phyloP scores from a whole-genome alignment of 2,888 invertebrate species.

The Pollenia griseotomentosa region DNA sequence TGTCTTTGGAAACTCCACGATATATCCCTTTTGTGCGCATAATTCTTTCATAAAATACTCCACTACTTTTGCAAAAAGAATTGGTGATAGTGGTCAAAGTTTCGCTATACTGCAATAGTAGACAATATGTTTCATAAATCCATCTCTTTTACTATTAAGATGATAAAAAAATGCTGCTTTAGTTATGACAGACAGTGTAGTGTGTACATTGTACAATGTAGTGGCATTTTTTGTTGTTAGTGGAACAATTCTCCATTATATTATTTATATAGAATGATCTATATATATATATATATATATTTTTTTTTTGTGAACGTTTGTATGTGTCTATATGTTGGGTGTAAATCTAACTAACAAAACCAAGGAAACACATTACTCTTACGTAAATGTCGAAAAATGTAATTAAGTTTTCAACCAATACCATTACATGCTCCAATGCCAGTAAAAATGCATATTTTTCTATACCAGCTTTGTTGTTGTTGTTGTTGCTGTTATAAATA shows the following conservation, averaged over 20 bases:
- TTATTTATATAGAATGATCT: conserved; percentile 23
- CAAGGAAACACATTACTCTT: conserved; percentile 74
- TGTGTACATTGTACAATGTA: background rate
- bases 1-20: no score
- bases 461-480: conserved; percentile 41
- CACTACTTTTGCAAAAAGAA: no score
- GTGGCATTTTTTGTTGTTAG: conserved; percentile 25
- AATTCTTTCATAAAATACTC: no score
- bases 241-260: conserved; percentile 42
- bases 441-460: conserved; percentile 66
- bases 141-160: no score
- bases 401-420: conserved; percentile 75
- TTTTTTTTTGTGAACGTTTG: background rate
- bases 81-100: no score
- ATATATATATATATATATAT: background rate
- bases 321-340: conserved; percentile 50
- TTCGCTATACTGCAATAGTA: no score
- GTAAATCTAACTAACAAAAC: conserved; percentile 73
- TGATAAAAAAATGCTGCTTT: no score
- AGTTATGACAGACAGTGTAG: no score
- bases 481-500: conserved; percentile 2
- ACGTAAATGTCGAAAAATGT: conserved; percentile 74
- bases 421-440: conserved; percentile 72
- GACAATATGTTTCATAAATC: no score
- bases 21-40: no score